Evolutionary conservation across 1,140 invertebrate genomes (phyloP).

Genomic region (Diorhabda sublineata): DNA sequence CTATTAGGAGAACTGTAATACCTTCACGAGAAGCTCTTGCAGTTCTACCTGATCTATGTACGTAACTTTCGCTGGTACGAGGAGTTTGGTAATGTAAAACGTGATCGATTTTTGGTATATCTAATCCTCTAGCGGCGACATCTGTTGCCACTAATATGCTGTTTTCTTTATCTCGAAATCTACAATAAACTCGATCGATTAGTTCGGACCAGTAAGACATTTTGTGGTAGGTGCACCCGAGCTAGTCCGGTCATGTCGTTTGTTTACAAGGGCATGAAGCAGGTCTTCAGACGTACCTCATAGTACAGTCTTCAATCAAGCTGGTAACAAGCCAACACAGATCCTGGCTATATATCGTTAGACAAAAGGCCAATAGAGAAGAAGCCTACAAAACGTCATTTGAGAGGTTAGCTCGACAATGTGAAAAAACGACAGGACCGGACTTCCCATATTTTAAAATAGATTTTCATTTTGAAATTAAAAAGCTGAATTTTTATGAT

Average conservation of each 20-base stretch:
- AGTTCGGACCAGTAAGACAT: too few species aligned
- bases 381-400: neutral
- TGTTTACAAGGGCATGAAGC: too few species aligned
- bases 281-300: too few species aligned
- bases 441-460: too few species aligned
- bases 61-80: conserved; percentile 89
- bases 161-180: conserved; percentile 72
- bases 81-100: conserved; percentile 98
- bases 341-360: too few species aligned
- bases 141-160: conserved; percentile 93
- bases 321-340: neutral
- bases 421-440: too few species aligned
- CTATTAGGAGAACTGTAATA: conserved; percentile 87
- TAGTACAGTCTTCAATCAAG: too few species aligned
- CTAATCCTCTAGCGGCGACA: conserved; percentile 93
- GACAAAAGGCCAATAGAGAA: neutral
- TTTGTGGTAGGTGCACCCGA: too few species aligned
- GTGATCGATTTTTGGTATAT: conserved; percentile 91
- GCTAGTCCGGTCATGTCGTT: too few species aligned
- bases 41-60: conserved; percentile 94
- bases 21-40: conserved; percentile 86
- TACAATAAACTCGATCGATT: conserved; percentile 32
- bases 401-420: too few species aligned
- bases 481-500: neutral
- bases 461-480: neutral